Evolutionary conservation across 2,113 vertebrate species (phyloP), one percentile per base, ranked within the genome.

Genomic region (Papio anubis): DNA sequence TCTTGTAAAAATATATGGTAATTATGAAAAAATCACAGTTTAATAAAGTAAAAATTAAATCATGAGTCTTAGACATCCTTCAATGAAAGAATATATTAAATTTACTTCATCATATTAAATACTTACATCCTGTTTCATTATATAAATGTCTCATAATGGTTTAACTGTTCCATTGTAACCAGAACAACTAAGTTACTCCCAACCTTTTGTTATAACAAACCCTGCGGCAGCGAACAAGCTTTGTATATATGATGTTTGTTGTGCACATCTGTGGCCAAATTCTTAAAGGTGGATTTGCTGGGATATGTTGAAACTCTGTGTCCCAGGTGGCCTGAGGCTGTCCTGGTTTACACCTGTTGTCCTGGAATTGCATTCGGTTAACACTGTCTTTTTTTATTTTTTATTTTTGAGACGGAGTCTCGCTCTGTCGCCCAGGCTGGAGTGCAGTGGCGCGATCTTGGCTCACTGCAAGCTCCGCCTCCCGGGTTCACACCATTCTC

Each of bases 41-140:
- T 43, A 90, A 55, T 83, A 40, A 94, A 92, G 38, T 35, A 40
- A 72, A 81, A 81, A 64, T 80, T 66, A 68, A 90, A n/a, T 80
- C 2, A n/a, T 92, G 13, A 48, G 17, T 88, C 72, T 80, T 84
- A 17, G 40, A 27, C 9, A 43, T 81, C 45, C 66, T 90, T 73
- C 55, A 80, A 3, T 84, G 43, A 64, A 23, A 88, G 55, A 84
- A 57, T 12, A 11, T 72, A 45, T 40, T 76, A 88, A 88, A 72
- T 88, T 40, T 73, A 57, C 52, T 85, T 79, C 59, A 40, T 72
- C 59, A 38, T 72, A 21, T 61, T 72, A 88, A 87, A 73, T 18
- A 79, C 5, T 92, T 90, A 21, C 57, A 59, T 76, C 25, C 30
- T 61, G 25, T 76, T 87, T 38, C 23, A 55, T 75, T 48, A 50